Evolutionary conservation across 1,140 invertebrate genomes (phyloP), one percentile per base, ranked within the genome.

Genomic region (Episyrphus balteatus): DNA sequence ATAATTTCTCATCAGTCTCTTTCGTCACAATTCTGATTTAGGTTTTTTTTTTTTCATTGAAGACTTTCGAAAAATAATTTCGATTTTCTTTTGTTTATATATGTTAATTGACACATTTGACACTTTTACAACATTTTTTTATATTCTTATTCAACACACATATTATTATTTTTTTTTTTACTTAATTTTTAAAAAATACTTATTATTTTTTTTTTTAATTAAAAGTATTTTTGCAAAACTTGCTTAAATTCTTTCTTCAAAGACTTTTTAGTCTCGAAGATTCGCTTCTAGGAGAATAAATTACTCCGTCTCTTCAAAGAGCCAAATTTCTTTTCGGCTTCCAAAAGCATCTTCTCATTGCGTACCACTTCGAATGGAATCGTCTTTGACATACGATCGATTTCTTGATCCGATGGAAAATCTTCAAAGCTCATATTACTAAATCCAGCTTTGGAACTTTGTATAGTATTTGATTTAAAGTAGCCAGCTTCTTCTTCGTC

Each of bases 401-500:
- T 64, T 49, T 58, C 57, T 46, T 84, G 80, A 51, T 84, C 83
- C 17, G 80, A 81, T 2, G 80, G 79, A 55, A 83, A 82, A 62
- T 86, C 83, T 62, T 86, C 83, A 53, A 86, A 86, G 55, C 83
- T 86, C 80, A 86, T 81, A 55, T 86, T 86, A 52, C 79, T 82
- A 51, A 86, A 84, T 5, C 82, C 83, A 3, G 72, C 72, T 34
- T 73, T 70, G 5, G 61, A 62, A 52, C 59, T 66, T 33, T 66
- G 55, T 54, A 69, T 70, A 30, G 60, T 61, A 46, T 61, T 68
- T 1, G 64, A 65, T 42, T 67, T 64, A 41, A 67, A 66, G 37
- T 46, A 50, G 13, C 14, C 33, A 12, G 32, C 31, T 12, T 48
- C 40, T 19, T 54, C 47, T 11, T 59, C 57, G 12, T 66, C 62